Percentiles rank a stretch among this genome's conserved stretches.
phyloP scores from a whole-genome alignment of 2,797 vertebrate species.

The Arrhamphus sclerolepis region DNA sequence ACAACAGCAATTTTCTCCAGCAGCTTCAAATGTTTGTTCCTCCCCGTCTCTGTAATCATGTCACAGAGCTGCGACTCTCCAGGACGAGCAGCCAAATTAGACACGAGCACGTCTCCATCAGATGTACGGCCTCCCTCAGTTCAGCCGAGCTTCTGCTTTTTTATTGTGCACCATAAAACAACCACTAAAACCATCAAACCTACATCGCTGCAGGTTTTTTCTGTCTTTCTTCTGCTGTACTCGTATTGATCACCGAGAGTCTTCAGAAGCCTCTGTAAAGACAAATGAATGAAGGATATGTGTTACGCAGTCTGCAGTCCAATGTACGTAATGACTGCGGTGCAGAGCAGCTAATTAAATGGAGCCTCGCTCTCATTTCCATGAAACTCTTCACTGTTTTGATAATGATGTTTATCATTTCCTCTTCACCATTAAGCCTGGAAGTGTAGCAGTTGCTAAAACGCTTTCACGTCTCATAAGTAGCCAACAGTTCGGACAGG shows the following conservation, averaged over 20 bases:
- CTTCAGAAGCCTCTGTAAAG: slow-evolving; percentile 13
- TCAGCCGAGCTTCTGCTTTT: slow-evolving; percentile 14
- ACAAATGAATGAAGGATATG: slow-evolving; percentile 1
- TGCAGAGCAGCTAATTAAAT: slow-evolving; percentile 28
- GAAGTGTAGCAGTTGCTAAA: too few relatives aligned
- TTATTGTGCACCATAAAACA: slow-evolving; percentile 5
- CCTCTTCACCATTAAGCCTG: not conserved
- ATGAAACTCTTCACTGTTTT: slow-evolving; percentile 5
- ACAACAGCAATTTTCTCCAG: not conserved
- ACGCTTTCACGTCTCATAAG: too few relatives aligned
- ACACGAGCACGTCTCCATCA: not conserved
- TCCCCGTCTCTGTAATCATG: not conserved
- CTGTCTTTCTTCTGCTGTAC: slow-evolving; percentile 3
- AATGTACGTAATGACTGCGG: slow-evolving; percentile 3
- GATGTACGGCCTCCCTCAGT: not conserved
- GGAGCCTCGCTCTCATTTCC: not conserved
- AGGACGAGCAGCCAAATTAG: not conserved
- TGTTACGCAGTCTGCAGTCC: not conserved
- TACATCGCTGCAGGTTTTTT: slow-evolving; percentile 7
- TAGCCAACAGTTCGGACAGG: too few relatives aligned
- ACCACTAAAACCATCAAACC: slow-evolving; percentile 7
- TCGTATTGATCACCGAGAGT: not conserved
- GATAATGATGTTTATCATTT: slow-evolving; percentile 31
- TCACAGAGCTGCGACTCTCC: not conserved
- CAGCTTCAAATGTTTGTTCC: slow-evolving; percentile 11